Evolutionary conservation across 2,797 vertebrate genomes (phyloP).

Genomic region (Poecile montanus): DNA sequence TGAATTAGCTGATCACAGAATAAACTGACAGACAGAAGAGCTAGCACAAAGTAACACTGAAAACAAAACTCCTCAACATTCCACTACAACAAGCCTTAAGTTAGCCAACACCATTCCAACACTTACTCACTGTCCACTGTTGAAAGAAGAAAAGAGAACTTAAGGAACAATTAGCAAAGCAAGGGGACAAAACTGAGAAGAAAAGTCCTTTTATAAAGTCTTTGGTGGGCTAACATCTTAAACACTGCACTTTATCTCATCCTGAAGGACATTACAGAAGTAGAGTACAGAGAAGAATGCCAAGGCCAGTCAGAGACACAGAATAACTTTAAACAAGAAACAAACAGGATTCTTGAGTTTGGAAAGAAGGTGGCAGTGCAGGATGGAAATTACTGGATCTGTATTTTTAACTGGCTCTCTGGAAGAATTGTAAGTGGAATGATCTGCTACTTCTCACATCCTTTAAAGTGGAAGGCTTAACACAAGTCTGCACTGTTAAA

Average conservation of each 20-base stretch:
- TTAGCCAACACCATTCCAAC: conserved; percentile 29
- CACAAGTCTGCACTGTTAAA: background rate
- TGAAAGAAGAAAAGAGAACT: conserved; percentile 52
- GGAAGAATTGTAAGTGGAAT: background rate
- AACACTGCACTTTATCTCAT: conserved; percentile 11
- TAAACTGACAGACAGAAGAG: background rate
- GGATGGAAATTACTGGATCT: background rate
- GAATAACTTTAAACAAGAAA: conserved; percentile 23
- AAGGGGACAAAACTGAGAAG: conserved; percentile 44
- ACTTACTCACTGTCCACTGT: conserved; percentile 47
- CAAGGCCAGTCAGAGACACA: conserved; percentile 22
- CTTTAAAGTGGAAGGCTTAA: background rate
- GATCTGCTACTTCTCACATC: background rate
- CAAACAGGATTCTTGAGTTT: background rate
- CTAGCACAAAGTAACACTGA: background rate
- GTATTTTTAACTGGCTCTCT: background rate
- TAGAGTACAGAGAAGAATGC: conserved; percentile 34
- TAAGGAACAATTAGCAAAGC: conserved; percentile 44
- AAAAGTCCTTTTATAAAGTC: conserved; percentile 13
- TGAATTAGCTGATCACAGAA: background rate
- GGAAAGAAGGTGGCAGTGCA: background rate
- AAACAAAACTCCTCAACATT: conserved; percentile 26
- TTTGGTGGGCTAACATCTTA: conserved; percentile 46
- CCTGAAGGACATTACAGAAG: conserved; percentile 31
- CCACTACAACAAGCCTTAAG: background rate